Evolutionary conservation across 2,888 invertebrate species (phyloP).

Genomic region (Ctena decussata): DNA sequence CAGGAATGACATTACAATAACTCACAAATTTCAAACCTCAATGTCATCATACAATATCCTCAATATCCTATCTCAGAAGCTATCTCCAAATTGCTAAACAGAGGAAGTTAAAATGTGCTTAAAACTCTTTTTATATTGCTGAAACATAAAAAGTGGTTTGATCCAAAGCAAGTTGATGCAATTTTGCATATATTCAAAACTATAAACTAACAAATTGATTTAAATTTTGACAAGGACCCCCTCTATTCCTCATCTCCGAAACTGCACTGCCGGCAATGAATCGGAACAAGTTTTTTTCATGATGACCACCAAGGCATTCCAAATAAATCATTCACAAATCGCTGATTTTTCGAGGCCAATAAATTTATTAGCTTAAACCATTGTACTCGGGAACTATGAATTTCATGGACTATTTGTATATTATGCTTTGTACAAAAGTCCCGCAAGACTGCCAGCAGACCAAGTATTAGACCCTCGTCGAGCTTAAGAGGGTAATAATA

Average conservation of each 20-base stretch:
- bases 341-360: conserved; percentile 3
- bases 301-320: conserved; percentile 16
- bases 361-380: conserved; percentile 22
- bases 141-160: no score
- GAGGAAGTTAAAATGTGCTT: no score
- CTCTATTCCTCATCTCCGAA: not conserved
- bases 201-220: conserved; percentile 7
- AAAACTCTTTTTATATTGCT: no score
- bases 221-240: conserved; percentile 11
- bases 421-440: conserved; percentile 1
- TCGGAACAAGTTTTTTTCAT: conserved; percentile 10
- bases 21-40: no score
- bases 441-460: not conserved
- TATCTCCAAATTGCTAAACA: no score
- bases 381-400: not conserved
- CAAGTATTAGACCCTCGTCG: not conserved
- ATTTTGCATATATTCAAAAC: no score
- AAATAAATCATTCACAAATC: conserved; percentile 26
- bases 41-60: no score
- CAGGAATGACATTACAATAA: no score
- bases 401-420: conserved; percentile 16
- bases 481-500: not conserved
- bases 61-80: no score
- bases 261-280: not conserved
- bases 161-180: no score